A percentile compares a stretch with the other conserved stretches of the same genome.
phyloP scores from a whole-genome alignment of 2,113 vertebrate species.

The Oxyura jamaicensis region DNA sequence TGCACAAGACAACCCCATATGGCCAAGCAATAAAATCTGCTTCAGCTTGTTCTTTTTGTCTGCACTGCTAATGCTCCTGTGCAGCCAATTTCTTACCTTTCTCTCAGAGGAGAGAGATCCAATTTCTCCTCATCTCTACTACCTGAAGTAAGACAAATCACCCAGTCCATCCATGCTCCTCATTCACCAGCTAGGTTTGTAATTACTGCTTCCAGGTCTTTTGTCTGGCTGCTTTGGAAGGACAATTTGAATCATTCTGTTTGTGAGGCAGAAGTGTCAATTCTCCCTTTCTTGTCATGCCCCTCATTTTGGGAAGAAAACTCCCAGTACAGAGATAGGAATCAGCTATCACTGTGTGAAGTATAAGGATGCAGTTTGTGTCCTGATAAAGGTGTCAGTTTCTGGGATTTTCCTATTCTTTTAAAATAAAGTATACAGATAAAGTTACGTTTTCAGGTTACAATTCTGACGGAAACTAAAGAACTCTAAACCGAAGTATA shows the following conservation, averaged over 20 bases:
- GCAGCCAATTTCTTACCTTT: background rate
- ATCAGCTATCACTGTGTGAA: background rate
- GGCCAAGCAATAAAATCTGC: background rate
- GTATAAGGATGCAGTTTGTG: background rate
- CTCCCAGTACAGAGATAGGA: background rate
- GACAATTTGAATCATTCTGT: background rate
- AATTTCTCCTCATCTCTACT: background rate
- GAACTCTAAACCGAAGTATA: background rate
- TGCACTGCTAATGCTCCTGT: background rate
- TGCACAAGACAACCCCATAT: background rate
- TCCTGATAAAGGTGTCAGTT: background rate
- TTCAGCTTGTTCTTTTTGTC: background rate
- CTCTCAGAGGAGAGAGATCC: background rate
- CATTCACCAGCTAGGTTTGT: background rate
- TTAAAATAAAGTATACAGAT: background rate
- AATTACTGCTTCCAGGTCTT: background rate
- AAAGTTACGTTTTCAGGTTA: background rate
- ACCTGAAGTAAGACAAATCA: background rate
- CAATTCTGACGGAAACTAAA: background rate
- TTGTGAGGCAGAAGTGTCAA: background rate
- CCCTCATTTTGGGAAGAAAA: background rate
- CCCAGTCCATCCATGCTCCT: background rate
- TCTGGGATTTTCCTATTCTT: background rate
- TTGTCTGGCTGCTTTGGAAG: background rate
- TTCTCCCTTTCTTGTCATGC: background rate